Percentiles rank a stretch among this genome's conserved stretches.
These are phyloP conservation scores for Mohoua ochrocephala DNA, from an alignment of 2,113 vertebrate species.

Conservation along the genomic window DNA sequence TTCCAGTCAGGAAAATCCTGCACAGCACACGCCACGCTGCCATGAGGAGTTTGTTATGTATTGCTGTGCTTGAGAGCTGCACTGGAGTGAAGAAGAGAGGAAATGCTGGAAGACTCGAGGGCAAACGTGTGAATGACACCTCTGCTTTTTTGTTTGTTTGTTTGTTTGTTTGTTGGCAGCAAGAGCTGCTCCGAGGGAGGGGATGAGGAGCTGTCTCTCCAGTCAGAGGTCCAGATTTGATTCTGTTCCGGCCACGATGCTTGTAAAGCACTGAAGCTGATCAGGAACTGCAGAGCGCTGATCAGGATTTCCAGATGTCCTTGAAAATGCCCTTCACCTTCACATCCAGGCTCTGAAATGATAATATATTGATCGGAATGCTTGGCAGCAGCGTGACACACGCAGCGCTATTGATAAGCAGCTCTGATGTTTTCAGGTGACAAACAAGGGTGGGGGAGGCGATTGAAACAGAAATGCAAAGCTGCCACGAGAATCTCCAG, in stretches of 20 bases:
- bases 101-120: background rate
- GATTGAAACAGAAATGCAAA: background rate
- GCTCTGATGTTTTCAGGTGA: background rate
- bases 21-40: accelerated
- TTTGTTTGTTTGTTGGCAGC: background rate
- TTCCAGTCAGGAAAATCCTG: background rate
- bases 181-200: background rate
- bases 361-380: background rate
- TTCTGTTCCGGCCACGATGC: background rate
- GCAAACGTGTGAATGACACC: background rate
- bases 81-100: background rate
- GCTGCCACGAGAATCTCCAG: accelerated
- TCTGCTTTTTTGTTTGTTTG: background rate
- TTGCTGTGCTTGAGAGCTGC: background rate
- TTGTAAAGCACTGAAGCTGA: background rate
- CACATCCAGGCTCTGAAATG: background rate
- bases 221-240: background rate
- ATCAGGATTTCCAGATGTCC: background rate
- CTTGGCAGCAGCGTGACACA: background rate
- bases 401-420: background rate
- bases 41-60: background rate
- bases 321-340: constrained; percentile 23
- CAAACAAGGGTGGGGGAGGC: background rate
- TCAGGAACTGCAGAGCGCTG: background rate
- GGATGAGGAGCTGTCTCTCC: background rate